A percentile compares a stretch with the other conserved stretches of the same genome.
phyloP scores from a whole-genome alignment of 2,797 vertebrate species.

The Anguilla megastoma region DNA sequence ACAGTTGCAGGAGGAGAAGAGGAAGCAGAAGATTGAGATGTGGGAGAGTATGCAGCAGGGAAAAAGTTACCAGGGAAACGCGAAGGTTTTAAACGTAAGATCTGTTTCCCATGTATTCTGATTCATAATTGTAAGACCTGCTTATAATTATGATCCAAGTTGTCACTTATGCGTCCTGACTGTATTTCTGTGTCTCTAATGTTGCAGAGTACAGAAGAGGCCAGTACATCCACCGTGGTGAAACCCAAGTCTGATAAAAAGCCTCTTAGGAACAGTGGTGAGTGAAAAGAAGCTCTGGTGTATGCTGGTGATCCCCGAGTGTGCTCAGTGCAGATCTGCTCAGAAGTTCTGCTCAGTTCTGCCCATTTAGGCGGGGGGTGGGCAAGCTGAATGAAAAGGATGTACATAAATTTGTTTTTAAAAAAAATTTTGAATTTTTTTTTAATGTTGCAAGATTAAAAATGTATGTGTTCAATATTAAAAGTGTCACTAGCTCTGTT shows the following conservation, averaged over 20 bases:
- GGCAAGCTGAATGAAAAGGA: background rate
- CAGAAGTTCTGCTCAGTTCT: no score
- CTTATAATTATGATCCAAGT: background rate
- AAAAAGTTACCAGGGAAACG: slow-evolving; percentile 76
- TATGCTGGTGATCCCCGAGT: background rate
- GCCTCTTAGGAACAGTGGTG: slow-evolving; percentile 78
- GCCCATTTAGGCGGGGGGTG: no score
- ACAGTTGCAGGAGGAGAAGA: slow-evolving; percentile 88
- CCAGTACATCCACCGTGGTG: slow-evolving; percentile 59
- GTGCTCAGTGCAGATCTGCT: background rate
- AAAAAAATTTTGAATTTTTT: background rate
- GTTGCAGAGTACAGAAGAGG: slow-evolving; percentile 65
- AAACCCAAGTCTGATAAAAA: slow-evolving; percentile 82
- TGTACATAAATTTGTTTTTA: background rate
- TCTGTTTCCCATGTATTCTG: background rate
- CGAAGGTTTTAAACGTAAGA: slow-evolving; percentile 69
- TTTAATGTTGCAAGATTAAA: background rate
- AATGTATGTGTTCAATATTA: background rate
- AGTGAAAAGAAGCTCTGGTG: slow-evolving; percentile 37
- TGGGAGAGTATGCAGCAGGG: slow-evolving; percentile 90
- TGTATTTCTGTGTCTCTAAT: slow-evolving; percentile 9
- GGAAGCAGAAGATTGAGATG: slow-evolving; percentile 84
- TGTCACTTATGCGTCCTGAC: background rate
- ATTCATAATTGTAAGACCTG: background rate
- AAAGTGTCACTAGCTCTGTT: background rate